phyloP scores from a whole-genome alignment of 2,888 invertebrate species.

The Drosophila phalerata region DNA sequence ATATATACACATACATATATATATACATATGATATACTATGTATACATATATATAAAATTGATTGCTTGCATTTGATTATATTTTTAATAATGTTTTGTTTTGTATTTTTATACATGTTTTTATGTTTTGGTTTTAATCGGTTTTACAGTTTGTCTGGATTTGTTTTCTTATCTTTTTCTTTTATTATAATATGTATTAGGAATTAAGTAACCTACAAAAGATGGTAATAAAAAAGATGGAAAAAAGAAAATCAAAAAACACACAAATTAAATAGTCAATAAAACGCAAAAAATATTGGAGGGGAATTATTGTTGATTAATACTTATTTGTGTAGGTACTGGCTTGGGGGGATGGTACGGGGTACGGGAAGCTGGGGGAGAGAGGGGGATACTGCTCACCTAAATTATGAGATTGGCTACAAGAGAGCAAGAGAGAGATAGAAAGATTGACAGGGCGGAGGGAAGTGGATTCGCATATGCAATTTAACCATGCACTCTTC shows the following conservation, averaged over 20 bases:
- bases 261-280: conserved; percentile 74
- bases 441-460: neutral
- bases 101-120: conserved; percentile 51
- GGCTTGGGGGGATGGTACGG: neutral
- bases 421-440: conserved; percentile 2
- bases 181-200: conserved; percentile 78
- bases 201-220: conserved; percentile 86
- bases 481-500: conserved; percentile 17
- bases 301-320: conserved; percentile 2
- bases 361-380: neutral
- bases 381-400: conserved; percentile 15
- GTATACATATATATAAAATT: conserved; percentile 49
- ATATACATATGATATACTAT: conserved; percentile 41
- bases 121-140: conserved; percentile 64
- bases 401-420: conserved; percentile 18
- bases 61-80: conserved; percentile 42
- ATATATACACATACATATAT: conserved; percentile 43
- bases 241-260: conserved; percentile 79
- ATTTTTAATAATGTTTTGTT: conserved; percentile 50
- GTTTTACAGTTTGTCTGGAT: conserved; percentile 57
- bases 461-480: conserved; percentile 6
- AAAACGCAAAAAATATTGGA: conserved; percentile 53
- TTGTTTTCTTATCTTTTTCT: conserved; percentile 44
- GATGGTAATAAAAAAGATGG: conserved; percentile 83
- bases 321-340: conserved; percentile 2